Evolutionary conservation across 2,113 vertebrate genomes (phyloP).

Genomic region (Cottus gobio): DNA sequence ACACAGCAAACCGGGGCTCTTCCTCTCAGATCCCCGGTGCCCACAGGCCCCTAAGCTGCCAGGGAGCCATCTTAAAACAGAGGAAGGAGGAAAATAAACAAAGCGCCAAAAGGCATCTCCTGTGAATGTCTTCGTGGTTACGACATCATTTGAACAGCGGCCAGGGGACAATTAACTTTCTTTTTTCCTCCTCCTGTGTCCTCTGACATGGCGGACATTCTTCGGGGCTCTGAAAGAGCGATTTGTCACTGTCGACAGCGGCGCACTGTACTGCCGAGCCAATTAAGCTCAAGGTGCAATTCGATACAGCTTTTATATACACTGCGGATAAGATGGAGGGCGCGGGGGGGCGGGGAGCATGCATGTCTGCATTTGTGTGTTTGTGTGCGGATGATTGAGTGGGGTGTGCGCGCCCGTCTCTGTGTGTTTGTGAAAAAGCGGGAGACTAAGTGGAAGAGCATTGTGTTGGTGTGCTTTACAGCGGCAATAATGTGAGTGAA

Average conservation of each 20-base stretch:
- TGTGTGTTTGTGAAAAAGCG: slow-evolving; percentile 57
- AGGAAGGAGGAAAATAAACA: slow-evolving; percentile 76
- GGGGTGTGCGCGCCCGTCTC: slow-evolving; percentile 40
- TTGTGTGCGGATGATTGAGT: slow-evolving; percentile 64
- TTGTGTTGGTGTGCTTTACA: slow-evolving; percentile 72
- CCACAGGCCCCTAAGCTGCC: slow-evolving; percentile 46
- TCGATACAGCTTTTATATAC: slow-evolving; percentile 83
- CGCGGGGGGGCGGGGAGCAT: slow-evolving; percentile 29
- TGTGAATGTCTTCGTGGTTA: slow-evolving; percentile 75
- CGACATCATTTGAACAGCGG: slow-evolving; percentile 71
- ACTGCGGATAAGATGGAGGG: slow-evolving; percentile 72
- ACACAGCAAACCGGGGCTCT: slow-evolving; percentile 45
- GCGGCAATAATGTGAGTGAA: slow-evolving; percentile 55
- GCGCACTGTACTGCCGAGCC: slow-evolving; percentile 78
- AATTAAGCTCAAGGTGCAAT: slow-evolving; percentile 84
- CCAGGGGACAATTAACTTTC: slow-evolving; percentile 81
- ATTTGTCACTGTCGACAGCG: slow-evolving; percentile 84
- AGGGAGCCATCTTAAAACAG: slow-evolving; percentile 63
- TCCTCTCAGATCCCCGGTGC: slow-evolving; percentile 35
- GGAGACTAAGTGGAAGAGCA: slow-evolving; percentile 62
- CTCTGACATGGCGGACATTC: slow-evolving; percentile 77
- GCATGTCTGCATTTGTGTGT: slow-evolving; percentile 57
- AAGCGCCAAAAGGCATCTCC: slow-evolving; percentile 56
- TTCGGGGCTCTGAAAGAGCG: slow-evolving; percentile 75
- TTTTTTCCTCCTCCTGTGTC: slow-evolving; percentile 64